Base-by-base conservation (phyloP, 2,888 invertebrate species). In the Antheraea assamensis region DNA sequence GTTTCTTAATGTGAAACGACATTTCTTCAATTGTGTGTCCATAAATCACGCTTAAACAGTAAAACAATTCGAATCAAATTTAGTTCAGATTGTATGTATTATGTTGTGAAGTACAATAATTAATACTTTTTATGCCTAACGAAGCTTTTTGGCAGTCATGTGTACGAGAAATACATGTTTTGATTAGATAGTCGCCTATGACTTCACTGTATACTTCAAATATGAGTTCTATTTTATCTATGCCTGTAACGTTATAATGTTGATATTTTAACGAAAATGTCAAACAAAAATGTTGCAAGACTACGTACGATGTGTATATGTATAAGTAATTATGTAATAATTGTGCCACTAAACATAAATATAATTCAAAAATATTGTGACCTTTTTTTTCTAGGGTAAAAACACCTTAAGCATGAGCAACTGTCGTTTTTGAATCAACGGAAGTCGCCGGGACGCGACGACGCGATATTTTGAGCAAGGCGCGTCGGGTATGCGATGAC, bases 381-480 rank as follows among this genome's bases (percentile, higher is more conserved):
- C 73, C 72, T 74, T 73, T 73, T 71, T 79, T 78, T 75, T 77
- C 76, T 77, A 85, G 86, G 82, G 81, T 81, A 85, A 82, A 76
- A 78, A 76, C 78, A 70, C 72, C 72, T 55, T 72, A 74, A 27
- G 80, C 77, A 76, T 78, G 83, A 83, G 81, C 77, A 78, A 78
- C 76, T 80, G 83, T 81, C 80, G 79, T 77, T 82, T 82, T 79
- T 89, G 89, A 91, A 93, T 91, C 90, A 85, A 87, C 92, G 93
- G 92, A 93, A 93, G 92, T 92, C 86, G 89, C 85, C 90, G 81
- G 86, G 87, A 87, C 90, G 81, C 85, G 87, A 87, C 87, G 88
- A 85, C 86, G 88, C 87, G 92, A 90, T 93, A 93, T 93, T 93
- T 93, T 89, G 88, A 93, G 92, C 89, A 84, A 86, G 88, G 88